phyloP scores from a whole-genome alignment of 2,888 invertebrate species.

The Pharmacophagus antenor region DNA sequence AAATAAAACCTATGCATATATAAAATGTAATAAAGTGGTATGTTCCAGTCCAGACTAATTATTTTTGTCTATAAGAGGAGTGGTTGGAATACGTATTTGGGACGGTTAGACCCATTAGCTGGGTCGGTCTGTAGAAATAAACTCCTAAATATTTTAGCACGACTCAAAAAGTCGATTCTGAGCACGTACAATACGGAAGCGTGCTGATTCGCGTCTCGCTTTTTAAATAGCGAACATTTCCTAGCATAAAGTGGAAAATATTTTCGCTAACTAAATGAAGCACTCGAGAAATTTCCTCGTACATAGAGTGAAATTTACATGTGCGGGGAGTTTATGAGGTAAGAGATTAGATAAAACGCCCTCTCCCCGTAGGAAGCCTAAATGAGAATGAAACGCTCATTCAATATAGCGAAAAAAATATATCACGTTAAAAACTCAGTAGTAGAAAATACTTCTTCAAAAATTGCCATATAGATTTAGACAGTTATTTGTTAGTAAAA shows the following conservation, averaged over 20 bases:
- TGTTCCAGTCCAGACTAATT: too few species aligned
- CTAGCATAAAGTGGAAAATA: slow-evolving; percentile 4
- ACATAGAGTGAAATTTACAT: slow-evolving; percentile 18
- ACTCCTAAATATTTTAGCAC: background rate
- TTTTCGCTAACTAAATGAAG: slow-evolving; percentile 17
- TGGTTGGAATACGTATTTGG: too few species aligned
- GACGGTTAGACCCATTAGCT: background rate
- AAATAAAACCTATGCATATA: too few species aligned
- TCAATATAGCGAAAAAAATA: too few species aligned
- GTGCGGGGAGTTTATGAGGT: slow-evolving; percentile 15
- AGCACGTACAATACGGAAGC: background rate
- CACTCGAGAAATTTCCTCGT: slow-evolving; percentile 12
- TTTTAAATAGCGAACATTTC: slow-evolving; percentile 13
- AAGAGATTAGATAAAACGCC: slow-evolving; percentile 12
- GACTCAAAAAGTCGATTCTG: background rate
- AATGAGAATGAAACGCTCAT: background rate
- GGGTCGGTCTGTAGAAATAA: background rate
- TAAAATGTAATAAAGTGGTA: too few species aligned
- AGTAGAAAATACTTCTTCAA: background rate
- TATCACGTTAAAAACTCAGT: background rate
- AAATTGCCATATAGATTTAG: background rate
- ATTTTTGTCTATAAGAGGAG: too few species aligned
- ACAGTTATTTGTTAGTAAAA: background rate
- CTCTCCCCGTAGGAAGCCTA: background rate
- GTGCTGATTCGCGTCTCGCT: background rate